Conservation (phyloP, 2,888 invertebrate genomes). For the Amphimallon solstitiale region DNA sequence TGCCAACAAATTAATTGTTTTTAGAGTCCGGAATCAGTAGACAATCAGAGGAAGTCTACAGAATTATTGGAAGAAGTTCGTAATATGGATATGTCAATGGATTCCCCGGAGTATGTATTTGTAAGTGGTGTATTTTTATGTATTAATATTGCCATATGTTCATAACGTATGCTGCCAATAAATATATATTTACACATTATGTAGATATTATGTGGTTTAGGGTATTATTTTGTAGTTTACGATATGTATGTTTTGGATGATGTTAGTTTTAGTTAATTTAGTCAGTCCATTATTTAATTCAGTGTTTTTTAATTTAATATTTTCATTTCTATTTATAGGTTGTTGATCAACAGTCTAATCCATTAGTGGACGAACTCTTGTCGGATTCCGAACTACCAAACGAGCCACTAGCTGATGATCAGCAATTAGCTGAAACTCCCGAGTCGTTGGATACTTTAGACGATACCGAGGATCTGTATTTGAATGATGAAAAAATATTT, state of each 20-base stretch:
- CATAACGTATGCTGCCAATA: no score
- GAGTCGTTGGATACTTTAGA: conserved; percentile 21
- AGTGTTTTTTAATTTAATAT: not conserved
- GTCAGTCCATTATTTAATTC: not conserved
- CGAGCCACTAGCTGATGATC: conserved; percentile 14
- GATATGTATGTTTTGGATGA: no score
- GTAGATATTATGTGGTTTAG: no score
- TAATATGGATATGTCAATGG: conserved; percentile 30
- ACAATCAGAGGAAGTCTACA: conserved; percentile 29
- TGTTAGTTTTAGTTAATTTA: no score
- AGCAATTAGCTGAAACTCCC: not conserved
- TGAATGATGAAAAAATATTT: conserved; percentile 51
- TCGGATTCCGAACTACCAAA: conserved; percentile 36
- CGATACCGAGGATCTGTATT: conserved; percentile 34
- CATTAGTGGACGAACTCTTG: conserved; percentile 32
- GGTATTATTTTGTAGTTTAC: no score
- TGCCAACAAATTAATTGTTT: conserved; percentile 15
- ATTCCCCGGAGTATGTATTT: conserved; percentile 33
- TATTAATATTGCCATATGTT: not conserved
- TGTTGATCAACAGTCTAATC: conserved; percentile 2
- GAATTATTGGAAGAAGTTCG: conserved; percentile 37
- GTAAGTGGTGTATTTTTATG: conserved; percentile 21
- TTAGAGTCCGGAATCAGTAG: conserved; percentile 32
- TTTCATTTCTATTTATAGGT: conserved; percentile 5
- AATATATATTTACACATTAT: no score